Conservation (phyloP, 2,797 vertebrate genomes). For the Paratrypauchen microcephalus region DNA sequence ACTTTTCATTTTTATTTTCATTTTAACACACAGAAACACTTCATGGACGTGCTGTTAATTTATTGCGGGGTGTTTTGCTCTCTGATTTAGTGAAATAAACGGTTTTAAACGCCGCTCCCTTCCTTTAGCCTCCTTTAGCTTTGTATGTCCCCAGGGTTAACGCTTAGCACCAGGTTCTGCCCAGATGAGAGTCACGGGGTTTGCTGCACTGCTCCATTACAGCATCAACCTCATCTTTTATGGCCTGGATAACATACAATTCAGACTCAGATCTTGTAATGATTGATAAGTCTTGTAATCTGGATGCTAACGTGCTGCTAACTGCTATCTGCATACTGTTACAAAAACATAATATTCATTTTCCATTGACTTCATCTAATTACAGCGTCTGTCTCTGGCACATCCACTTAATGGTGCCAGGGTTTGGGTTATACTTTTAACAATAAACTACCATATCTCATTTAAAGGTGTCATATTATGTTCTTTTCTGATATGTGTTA, state of each 20-base stretch:
- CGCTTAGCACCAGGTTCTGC: slow-evolving; percentile 35
- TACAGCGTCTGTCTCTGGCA: not conserved
- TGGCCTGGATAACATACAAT: not conserved
- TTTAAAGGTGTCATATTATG: not conserved
- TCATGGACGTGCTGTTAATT: not conserved
- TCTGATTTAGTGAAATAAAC: not conserved
- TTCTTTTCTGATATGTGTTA: too few species aligned
- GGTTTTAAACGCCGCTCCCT: not conserved
- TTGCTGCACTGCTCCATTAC: not conserved
- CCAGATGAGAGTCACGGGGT: slow-evolving; percentile 47
- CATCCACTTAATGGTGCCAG: not conserved
- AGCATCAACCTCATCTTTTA: not conserved
- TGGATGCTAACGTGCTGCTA: slow-evolving; percentile 2
- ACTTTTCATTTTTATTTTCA: not conserved
- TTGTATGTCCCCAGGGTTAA: slow-evolving; percentile 16
- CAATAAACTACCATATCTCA: not conserved
- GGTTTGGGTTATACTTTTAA: too few species aligned
- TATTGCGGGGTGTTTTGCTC: not conserved
- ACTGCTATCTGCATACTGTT: not conserved
- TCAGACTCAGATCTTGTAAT: not conserved
- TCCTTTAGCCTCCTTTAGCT: slow-evolving; percentile 1
- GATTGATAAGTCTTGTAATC: too few species aligned
- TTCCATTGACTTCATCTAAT: not conserved
- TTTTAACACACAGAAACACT: not conserved
- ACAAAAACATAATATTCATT: not conserved